These are phyloP conservation scores for rat (Rattus norvegicus) DNA, from an alignment of 2,113 vertebrate genomes.

Conservation along the genomic window DNA sequence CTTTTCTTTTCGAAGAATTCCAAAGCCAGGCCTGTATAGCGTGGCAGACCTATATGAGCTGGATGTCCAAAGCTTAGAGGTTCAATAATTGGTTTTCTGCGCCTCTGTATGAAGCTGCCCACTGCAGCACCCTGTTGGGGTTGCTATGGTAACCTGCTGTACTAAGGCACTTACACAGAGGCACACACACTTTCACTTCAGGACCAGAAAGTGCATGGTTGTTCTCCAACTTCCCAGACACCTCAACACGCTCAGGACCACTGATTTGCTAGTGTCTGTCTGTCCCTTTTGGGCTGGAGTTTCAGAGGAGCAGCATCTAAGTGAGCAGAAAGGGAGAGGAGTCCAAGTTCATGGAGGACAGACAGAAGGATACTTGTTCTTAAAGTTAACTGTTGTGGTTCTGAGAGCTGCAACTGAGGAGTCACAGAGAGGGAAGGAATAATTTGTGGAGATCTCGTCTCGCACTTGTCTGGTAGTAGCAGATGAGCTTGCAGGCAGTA, in stretches of 20 bases:
- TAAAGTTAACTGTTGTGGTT: slow-evolving; percentile 30
- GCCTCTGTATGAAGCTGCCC: slow-evolving; percentile 59
- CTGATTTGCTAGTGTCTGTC: background rate
- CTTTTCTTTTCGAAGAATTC: background rate
- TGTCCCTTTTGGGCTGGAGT: background rate
- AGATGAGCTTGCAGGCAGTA: background rate
- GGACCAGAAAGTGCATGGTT: slow-evolving; percentile 57
- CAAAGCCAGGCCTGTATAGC: background rate
- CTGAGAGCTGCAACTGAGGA: background rate
- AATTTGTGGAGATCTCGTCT: background rate
- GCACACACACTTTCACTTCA: slow-evolving; percentile 38
- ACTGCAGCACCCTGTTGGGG: slow-evolving; percentile 64
- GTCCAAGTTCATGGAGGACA: background rate
- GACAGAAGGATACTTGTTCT: background rate
- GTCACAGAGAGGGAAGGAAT: background rate
- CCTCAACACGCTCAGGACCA: background rate
- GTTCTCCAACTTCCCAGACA: background rate
- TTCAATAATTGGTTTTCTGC: slow-evolving; percentile 49
- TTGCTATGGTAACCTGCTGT: slow-evolving; percentile 79
- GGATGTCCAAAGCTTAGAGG: slow-evolving; percentile 38
- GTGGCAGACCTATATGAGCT: background rate
- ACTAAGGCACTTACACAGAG: slow-evolving; percentile 58
- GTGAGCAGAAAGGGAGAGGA: background rate
- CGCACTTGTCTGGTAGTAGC: background rate
- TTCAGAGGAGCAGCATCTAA: background rate